A percentile compares a stretch with the other conserved stretches of the same genome.
Conservation (phyloP, 1,140 invertebrate species). For the Diploscapter pachys region DNA sequence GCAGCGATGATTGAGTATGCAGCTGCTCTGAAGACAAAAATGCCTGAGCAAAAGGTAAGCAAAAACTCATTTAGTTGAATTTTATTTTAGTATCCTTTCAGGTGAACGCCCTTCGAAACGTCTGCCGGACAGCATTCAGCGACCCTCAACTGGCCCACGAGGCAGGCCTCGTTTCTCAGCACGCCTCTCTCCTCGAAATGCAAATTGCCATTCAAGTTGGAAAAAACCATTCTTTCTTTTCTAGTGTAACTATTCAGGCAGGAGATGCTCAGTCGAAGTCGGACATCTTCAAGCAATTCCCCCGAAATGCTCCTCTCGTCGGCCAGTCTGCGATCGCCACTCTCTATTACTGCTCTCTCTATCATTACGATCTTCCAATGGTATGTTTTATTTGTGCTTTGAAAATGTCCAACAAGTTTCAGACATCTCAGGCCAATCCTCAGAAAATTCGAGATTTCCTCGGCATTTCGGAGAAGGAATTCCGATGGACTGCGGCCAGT, state of each 20-base stretch:
- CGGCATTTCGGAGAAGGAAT: conserved; percentile 19
- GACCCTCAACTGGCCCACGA: conserved; percentile 3
- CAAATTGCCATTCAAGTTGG: not conserved
- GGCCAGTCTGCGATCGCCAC: conserved; percentile 19
- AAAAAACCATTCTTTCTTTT: too few species aligned
- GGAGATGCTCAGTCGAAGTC: conserved; percentile 3
- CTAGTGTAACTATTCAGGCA: not conserved
- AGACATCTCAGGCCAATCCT: conserved; percentile 8
- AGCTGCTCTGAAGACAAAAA: not conserved
- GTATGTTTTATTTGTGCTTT: conserved; percentile 8
- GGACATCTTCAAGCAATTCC: conserved; percentile 7
- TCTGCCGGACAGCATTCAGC: not conserved
- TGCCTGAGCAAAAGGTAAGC: conserved; percentile 2
- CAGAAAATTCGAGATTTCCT: not conserved
- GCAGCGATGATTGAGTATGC: conserved; percentile 17
- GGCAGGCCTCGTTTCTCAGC: not conserved
- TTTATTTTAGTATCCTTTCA: not conserved
- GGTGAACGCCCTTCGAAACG: not conserved
- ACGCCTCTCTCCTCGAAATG: conserved; percentile 7
- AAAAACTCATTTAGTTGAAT: not conserved
- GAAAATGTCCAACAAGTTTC: conserved; percentile 4
- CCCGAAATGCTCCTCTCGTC: conserved; percentile 8
- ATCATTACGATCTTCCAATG: conserved; percentile 17
- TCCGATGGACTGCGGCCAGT: conserved; percentile 12
- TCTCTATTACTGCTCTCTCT: conserved; percentile 29